These are phyloP conservation scores for Rotaria sp. DNA, from an alignment of 2,888 invertebrate species.

Conservation along the genomic window DNA sequence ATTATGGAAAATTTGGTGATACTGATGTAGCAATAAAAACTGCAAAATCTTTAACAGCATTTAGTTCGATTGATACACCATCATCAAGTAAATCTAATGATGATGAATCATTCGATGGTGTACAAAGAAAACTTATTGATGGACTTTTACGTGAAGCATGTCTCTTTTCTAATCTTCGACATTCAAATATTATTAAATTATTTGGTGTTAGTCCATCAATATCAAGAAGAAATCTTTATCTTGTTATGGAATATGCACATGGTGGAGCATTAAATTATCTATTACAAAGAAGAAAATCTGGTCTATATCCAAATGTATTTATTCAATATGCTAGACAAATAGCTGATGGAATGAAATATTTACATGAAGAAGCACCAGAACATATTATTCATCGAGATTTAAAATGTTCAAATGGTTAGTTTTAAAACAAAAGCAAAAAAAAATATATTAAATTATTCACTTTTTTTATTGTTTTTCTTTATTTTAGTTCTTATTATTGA, in stretches of 20 bases:
- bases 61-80: too few relatives aligned
- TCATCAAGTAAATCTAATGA: slow-evolving; percentile 65
- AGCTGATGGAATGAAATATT: slow-evolving; percentile 60
- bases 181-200: slow-evolving; percentile 87
- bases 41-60: neutral
- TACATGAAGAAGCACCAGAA: slow-evolving; percentile 34
- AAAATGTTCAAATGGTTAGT: slow-evolving; percentile 35
- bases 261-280: slow-evolving; percentile 86
- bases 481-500: neutral
- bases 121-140: slow-evolving; percentile 79
- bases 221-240: slow-evolving; percentile 66
- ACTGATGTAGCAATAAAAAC: neutral
- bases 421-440: neutral
- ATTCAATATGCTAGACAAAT: slow-evolving; percentile 97
- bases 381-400: slow-evolving; percentile 40
- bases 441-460: slow-evolving; percentile 52
- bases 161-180: slow-evolving; percentile 83
- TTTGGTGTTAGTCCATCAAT: slow-evolving; percentile 60
- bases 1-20: slow-evolving; percentile 10
- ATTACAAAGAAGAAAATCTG: slow-evolving; percentile 64
- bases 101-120: slow-evolving; percentile 76
- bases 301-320: slow-evolving; percentile 78
- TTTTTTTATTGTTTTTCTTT: neutral
- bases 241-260: slow-evolving; percentile 92
- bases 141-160: slow-evolving; percentile 68